phyloP scores from a whole-genome alignment of 2,888 invertebrate species.

The Pimpla rufipes region DNA sequence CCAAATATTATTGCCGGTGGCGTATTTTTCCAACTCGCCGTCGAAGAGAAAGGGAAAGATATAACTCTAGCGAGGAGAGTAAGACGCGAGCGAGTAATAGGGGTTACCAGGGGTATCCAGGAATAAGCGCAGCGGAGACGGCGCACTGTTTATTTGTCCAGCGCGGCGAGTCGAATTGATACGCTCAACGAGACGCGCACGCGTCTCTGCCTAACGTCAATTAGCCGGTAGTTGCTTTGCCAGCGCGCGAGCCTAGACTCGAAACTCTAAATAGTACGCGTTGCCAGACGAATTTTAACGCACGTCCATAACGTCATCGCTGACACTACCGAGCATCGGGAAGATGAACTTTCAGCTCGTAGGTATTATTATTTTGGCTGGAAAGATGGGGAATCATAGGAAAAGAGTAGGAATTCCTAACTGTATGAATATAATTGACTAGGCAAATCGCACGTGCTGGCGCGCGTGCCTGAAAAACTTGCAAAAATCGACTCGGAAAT shows the following conservation, averaged over 20 bases:
- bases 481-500: too few relatives aligned
- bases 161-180: conserved; percentile 78
- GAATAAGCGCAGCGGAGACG: conserved; percentile 39
- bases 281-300: conserved; percentile 30
- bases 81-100: background rate
- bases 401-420: background rate
- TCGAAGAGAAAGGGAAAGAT: conserved; percentile 5
- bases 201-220: conserved; percentile 81
- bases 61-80: conserved; percentile 6
- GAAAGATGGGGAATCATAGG: background rate
- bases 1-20: conserved; percentile 67
- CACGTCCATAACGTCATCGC: background rate
- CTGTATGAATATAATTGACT: too few relatives aligned
- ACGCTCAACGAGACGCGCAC: conserved; percentile 77
- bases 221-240: conserved; percentile 73
- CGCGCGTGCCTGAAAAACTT: too few relatives aligned
- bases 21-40: conserved; percentile 72
- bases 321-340: background rate
- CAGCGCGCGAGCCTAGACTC: conserved; percentile 46
- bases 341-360: background rate
- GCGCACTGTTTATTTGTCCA: conserved; percentile 77
- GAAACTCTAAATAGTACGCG: conserved; percentile 76
- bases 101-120: conserved; percentile 15
- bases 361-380: conserved; percentile 15
- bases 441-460: too few relatives aligned